Evolutionary conservation across 2,113 vertebrate genomes (phyloP).

Genomic region (Petromus typicus): DNA sequence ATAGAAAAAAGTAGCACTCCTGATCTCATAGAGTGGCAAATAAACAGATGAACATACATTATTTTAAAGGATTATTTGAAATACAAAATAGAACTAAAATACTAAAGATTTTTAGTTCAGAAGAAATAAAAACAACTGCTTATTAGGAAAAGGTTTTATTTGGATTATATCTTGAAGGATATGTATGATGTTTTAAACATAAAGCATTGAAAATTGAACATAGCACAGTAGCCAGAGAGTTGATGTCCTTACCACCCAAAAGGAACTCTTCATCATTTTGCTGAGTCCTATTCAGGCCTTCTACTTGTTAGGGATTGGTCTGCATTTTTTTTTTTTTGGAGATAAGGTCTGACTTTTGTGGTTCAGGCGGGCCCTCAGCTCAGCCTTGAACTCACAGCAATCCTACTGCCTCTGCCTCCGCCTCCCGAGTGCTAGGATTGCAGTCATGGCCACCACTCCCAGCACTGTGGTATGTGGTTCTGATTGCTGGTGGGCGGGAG

Average conservation of each 20-base stretch:
- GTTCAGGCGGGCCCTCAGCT: no score
- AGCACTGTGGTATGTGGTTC: no score
- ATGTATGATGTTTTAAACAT: slow-evolving; percentile 12
- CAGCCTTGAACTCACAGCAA: no score
- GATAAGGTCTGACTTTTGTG: no score
- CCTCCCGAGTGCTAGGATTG: no score
- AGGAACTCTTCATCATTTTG: not conserved
- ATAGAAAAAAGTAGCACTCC: not conserved
- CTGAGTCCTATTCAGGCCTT: not conserved
- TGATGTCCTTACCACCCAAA: not conserved
- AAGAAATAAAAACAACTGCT: slow-evolving; percentile 32
- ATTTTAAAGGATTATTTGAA: not conserved
- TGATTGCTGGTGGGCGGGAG: no score
- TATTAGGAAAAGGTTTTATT: slow-evolving; percentile 37
- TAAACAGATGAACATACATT: not conserved
- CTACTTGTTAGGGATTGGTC: slow-evolving; percentile 2
- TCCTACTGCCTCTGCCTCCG: no score
- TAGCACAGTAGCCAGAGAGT: slow-evolving; percentile 10
- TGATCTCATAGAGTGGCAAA: not conserved
- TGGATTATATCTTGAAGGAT: slow-evolving; percentile 39
- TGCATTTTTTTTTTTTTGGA: no score
- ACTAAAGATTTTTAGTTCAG: slow-evolving; percentile 11
- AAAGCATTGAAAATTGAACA: slow-evolving; percentile 50
- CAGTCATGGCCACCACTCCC: no score
- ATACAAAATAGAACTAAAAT: not conserved